Evolutionary conservation across 2,888 invertebrate species (phyloP), one percentile per base, ranked within the genome.

Genomic region (Heliconius charithonia): DNA sequence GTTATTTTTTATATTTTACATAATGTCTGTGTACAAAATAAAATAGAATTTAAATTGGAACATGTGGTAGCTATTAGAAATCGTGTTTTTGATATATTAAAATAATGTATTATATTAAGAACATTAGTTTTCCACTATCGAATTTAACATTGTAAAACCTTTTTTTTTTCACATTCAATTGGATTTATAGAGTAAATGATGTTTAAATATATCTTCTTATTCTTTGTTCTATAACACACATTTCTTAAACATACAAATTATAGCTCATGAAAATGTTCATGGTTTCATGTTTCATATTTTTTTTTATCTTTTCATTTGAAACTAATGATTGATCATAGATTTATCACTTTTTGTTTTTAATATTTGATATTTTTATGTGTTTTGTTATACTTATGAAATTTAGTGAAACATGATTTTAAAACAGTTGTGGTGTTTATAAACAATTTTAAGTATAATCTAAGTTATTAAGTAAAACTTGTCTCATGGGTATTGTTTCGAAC

Each of bases 11-110:
- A 69, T 16, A 25, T 41, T 25, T 41, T 41, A 69, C 37, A 41
- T 69, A 66, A 16, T 69, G n/a, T n/a, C n/a, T n/a, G n/a, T n/a
- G 67, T 69, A 69, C 67, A 69, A 69, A 66, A 69, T 69, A 25
- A 69, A 25, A 41, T 25, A 69, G 67, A 41, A 41, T 37, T 10
- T 67, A 67, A 67, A 66, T 32, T 69, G 25, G 25, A 69, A 69
- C 41, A 41, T 69, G 37, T 69, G 37, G 67, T 41, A 69, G 37
- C 67, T 69, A 41, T 41, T n/a, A 69, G 67, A 41, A 6, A 41
- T 69, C n/a, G 16, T 25, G 3, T 41, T 25, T 41, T 41, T 13
- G n/a, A 41, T 25, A 69, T 25, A 25, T 25, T 13, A 37, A 67
- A 37, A 67, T n/a, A 10, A 37, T 2, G 37, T 37, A 37, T 37